phyloP scores from a whole-genome alignment of 2,797 vertebrate species.

The Schizothorax lantsangensis region DNA sequence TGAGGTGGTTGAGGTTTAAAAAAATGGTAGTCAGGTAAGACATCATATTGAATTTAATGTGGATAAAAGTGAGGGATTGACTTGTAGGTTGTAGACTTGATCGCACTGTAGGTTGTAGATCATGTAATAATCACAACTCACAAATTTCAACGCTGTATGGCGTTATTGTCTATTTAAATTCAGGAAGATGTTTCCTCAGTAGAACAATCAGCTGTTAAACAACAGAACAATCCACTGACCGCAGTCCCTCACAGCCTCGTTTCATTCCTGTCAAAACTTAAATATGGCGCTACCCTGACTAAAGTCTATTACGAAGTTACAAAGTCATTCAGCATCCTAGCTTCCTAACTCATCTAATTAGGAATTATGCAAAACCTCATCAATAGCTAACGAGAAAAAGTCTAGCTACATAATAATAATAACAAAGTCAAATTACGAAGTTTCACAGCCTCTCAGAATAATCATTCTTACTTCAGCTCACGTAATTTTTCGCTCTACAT shows the following conservation, averaged over 20 bases:
- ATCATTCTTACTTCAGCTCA: slow-evolving; percentile 37
- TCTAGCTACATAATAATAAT: neutral
- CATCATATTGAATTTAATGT: neutral
- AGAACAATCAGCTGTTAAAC: neutral
- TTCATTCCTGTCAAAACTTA: neutral
- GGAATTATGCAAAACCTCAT: neutral
- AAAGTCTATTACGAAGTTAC: neutral
- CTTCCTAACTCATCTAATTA: slow-evolving; percentile 2
- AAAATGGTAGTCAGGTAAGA: neutral
- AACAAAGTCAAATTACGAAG: slow-evolving; percentile 20
- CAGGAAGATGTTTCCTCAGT: neutral
- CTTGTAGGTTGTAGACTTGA: neutral
- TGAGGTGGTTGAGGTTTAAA: neutral
- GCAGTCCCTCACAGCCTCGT: neutral
- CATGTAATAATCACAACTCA: neutral
- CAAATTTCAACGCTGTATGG: neutral
- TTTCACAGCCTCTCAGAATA: slow-evolving; percentile 44
- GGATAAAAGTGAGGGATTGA: neutral
- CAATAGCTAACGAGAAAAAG: neutral
- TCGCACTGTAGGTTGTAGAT: neutral
- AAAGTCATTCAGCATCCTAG: neutral
- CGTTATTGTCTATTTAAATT: neutral
- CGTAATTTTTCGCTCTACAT: slow-evolving; percentile 27
- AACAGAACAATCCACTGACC: neutral
- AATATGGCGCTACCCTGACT: neutral